Conservation (phyloP, 1,140 invertebrate genomes). For the Dufourea novaeangliae region DNA sequence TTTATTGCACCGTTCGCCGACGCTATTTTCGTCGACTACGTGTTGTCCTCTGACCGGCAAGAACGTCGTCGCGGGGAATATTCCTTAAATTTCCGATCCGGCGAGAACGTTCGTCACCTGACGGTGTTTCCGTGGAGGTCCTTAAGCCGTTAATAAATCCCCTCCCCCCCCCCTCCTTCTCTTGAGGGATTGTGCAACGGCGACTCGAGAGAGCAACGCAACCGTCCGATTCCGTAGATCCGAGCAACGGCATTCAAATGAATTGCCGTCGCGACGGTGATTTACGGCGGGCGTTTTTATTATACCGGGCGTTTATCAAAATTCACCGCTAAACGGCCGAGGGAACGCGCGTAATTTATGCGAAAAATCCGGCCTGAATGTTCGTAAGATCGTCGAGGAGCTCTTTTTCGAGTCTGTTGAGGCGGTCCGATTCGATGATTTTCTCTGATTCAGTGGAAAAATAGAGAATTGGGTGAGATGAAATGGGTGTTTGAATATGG, state of each 20-base stretch:
- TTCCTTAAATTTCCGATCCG: too few relatives aligned
- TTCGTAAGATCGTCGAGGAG: neutral
- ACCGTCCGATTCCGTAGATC: conserved; percentile 22
- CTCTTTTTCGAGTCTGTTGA: neutral
- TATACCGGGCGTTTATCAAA: conserved; percentile 22
- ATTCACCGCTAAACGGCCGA: conserved; percentile 21
- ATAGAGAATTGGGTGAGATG: too few relatives aligned
- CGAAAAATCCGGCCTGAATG: conserved; percentile 1
- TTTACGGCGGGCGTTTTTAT: conserved; percentile 47
- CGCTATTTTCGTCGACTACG: conserved; percentile 59
- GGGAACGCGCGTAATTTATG: neutral
- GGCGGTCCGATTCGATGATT: too few relatives aligned
- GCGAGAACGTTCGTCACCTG: neutral
- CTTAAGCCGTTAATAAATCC: conserved; percentile 46
- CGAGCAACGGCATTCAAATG: neutral
- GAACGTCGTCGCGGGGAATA: too few relatives aligned
- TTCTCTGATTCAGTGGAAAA: too few relatives aligned
- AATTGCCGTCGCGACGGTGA: conserved; percentile 31
- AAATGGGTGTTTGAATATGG: too few relatives aligned
- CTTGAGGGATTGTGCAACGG: conserved; percentile 27
- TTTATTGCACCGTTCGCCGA: conserved; percentile 50
- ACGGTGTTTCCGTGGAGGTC: too few relatives aligned
- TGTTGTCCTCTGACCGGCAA: too few relatives aligned
- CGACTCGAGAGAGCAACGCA: too few relatives aligned
- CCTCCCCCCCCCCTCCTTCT: neutral